A percentile compares a stretch with the other conserved stretches of the same genome.
phyloP scores from a whole-genome alignment of 2,888 invertebrate genomes.

The Balanococcus diminutus region DNA sequence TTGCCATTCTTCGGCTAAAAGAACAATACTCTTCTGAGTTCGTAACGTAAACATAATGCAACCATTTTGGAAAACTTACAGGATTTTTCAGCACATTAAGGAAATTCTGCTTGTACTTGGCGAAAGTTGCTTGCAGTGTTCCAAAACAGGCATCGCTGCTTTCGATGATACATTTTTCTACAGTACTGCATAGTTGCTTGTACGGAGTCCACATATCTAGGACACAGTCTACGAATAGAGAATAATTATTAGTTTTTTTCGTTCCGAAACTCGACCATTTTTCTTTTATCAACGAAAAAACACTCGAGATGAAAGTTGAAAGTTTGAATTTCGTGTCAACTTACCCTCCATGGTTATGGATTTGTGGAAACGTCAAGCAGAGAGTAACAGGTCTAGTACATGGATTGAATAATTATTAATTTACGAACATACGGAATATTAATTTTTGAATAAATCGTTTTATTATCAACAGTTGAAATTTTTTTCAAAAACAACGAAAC shows the following conservation, averaged over 20 bases:
- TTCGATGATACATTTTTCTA: slow-evolving; percentile 51
- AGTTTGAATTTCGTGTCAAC: neutral
- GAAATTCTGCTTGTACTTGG: slow-evolving; percentile 75
- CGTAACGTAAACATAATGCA: too few species aligned
- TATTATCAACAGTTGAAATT: neutral
- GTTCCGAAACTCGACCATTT: neutral
- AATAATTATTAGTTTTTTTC: neutral
- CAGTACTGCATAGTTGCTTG: slow-evolving; percentile 51
- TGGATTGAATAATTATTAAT: neutral
- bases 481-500: neutral
- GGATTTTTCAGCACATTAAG: slow-evolving; percentile 83
- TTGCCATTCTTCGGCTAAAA: slow-evolving; percentile 77
- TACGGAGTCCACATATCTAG: slow-evolving; percentile 53
- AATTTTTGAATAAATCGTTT: neutral
- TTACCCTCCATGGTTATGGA: neutral
- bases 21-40: slow-evolving; percentile 58
- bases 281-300: neutral
- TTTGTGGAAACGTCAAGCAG: neutral
- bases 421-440: neutral
- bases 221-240: slow-evolving; percentile 33
- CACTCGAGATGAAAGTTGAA: neutral
- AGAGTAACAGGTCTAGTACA: neutral
- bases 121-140: slow-evolving; percentile 39
- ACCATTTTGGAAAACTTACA: slow-evolving; percentile 67
- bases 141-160: slow-evolving; percentile 38